phyloP scores from a whole-genome alignment of 2,113 vertebrate genomes.

The Nestor notabilis region DNA sequence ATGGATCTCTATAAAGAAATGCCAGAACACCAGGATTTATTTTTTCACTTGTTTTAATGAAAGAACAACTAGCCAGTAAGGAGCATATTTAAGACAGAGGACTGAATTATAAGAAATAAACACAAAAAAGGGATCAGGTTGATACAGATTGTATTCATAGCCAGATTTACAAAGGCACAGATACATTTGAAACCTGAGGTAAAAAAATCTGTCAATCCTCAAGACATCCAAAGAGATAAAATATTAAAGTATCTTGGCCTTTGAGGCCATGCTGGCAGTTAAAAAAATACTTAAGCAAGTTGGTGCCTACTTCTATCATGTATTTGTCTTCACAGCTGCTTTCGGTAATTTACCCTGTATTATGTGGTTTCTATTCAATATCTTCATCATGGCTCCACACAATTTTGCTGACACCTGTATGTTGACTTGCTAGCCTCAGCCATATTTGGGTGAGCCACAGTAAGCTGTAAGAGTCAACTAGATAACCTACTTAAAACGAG shows the following conservation, averaged over 20 bases:
- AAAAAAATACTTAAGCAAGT: background rate
- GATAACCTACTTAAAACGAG: background rate
- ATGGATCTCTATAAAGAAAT: background rate
- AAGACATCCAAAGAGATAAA: background rate
- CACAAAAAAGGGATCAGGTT: background rate
- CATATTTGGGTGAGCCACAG: background rate
- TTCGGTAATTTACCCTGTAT: background rate
- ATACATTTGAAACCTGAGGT: background rate
- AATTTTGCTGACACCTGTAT: rapidly evolving
- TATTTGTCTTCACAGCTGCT: background rate
- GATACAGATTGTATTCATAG: background rate
- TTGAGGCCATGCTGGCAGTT: background rate
- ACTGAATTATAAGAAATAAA: background rate
- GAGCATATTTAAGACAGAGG: background rate
- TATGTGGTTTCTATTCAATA: background rate
- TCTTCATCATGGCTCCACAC: background rate
- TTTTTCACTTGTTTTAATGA: background rate
- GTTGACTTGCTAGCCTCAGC: background rate
- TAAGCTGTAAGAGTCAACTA: background rate
- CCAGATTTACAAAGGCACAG: background rate
- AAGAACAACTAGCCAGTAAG: background rate
- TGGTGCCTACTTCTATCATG: background rate
- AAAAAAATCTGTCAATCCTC: background rate
- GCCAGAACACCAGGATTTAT: background rate
- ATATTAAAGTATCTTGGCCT: background rate